These are phyloP conservation scores for Mylabris phalerata DNA, from an alignment of 1,140 invertebrate species.

Conservation along the genomic window DNA sequence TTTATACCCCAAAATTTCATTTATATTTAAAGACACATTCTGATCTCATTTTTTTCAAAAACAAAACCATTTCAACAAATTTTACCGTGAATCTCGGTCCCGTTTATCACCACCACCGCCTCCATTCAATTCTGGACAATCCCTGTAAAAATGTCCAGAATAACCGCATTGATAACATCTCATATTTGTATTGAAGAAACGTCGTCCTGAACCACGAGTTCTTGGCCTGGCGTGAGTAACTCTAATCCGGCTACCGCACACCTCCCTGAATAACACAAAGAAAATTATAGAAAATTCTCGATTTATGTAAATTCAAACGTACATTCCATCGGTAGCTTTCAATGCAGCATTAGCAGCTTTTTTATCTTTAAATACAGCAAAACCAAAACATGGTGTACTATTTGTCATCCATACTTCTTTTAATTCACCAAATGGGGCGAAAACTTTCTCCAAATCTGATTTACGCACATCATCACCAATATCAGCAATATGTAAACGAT, in stretches of 20 bases:
- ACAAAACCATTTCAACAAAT: conserved; percentile 2
- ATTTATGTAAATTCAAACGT: conserved; percentile 27
- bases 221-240: conserved; percentile 44
- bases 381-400: conserved; percentile 63
- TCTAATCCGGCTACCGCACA: conserved; percentile 42
- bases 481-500: conserved; percentile 45
- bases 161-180: conserved; percentile 60
- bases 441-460: conserved; percentile 54
- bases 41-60: background rate
- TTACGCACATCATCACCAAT: conserved; percentile 46
- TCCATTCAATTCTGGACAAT: conserved; percentile 48
- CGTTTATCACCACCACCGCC: conserved; percentile 26
- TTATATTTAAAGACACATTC: no score
- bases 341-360: conserved; percentile 63
- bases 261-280: conserved; percentile 31
- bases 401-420: conserved; percentile 66
- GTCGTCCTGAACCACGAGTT: conserved; percentile 41
- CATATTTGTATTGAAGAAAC: conserved; percentile 52
- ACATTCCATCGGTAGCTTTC: conserved; percentile 57
- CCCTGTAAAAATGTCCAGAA: conserved; percentile 57
- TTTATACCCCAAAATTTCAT: no score
- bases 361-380: conserved; percentile 64
- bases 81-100: conserved; percentile 30
- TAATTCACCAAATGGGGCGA: conserved; percentile 58
- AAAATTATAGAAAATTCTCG: background rate